Base-by-base conservation (phyloP, 2,113 vertebrate species). In the human region DNA sequence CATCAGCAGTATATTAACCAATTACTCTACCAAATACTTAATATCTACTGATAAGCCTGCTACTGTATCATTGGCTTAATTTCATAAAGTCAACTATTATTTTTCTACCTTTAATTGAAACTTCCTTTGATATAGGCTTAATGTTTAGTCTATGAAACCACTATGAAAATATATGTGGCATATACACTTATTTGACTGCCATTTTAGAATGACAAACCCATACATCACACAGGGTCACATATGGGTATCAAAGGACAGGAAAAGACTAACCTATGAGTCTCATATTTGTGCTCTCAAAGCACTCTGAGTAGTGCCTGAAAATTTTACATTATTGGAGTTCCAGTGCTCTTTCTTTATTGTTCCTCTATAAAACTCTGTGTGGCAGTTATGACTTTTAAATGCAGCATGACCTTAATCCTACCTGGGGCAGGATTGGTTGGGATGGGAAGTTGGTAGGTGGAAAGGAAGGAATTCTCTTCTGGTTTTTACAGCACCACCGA, bases 71-170 rank as follows among this genome's bases (percentile, higher is more conserved):
- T 6, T 72, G 86, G 79, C 50, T 89, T 32, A 64, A 89, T 86
- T 93, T 95, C 85, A 50, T 30, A 94, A 90, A 50, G 38, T 8
- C 2, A 68, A 61, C 35, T 89, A 35, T 79, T 82, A 38, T 61
- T 97, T 95, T 57, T 82, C 59, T 61, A 68, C 55, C 64, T 96
- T 91, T 57, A 90, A 82, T 68, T 82, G 89, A 48, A 87, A 96
- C 20, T 76, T 68, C 66, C 35, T 92, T 5, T 81, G 57, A 45
- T 57, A 72, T 8, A 27, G 23, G 25, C 6, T 89, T 83, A 64
- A 52, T 38, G 5, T 43, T 81, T 86, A 6, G 13, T 23, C 17
- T 85, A 57, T 25, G 30, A 84, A 93, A 86, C 73, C 82, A 83
- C 43, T 57, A 52, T 7, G 30, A 85, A 97, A 81, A 94, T 40